Evolutionary conservation across 2,797 vertebrate genomes (phyloP), one percentile per base, ranked within the genome.

Genomic region (Rhinella marina): DNA sequence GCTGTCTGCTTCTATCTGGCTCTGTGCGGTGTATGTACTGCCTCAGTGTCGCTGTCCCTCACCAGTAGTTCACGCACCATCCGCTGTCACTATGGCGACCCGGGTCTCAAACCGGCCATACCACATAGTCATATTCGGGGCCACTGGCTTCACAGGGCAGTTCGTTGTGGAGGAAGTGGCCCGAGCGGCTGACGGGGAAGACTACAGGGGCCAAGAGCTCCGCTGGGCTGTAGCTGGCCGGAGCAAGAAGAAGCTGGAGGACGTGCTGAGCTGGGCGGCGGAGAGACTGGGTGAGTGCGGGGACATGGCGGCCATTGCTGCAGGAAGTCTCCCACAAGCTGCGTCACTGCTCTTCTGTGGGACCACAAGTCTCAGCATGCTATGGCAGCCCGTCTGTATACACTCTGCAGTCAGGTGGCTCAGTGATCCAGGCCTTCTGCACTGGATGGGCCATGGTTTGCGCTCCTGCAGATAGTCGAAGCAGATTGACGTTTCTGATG

Each of bases 111-210:
- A 13, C 85, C 93, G 97, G 85, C 94, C 93, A 1, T 99, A 96
- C 89, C 96, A 96, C 6, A 90, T 99, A 75, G 95, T 98, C 17
- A 93, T 99, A 77, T 97, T 98, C 86, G 97, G 97, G 57, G 98
- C 98, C 62, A 96, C 97, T 0, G 98, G 98, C 13, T 99, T 99
- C 90, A 99, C 98, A 0, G 98, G 98, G 0, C 98, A 97, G 93
- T 98, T 96, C 66, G 98, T 99, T 92, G 95, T 96, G 23, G 96
- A 98, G 89, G 98, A 99, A 91, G 94, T 97, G 83, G 96, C 96
- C 52, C 96, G 97, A 80, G 95, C 93, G 19, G 93, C 92, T 48
- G 92, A 90, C 32, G 80, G 86, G 25, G 89, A 90, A 7, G 96
- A 96, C 59, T 93, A 93, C 90, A 94, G 94, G 54, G 91, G 91